Conservation (phyloP, 2,888 invertebrate species). For the Arctia plantaginis region DNA sequence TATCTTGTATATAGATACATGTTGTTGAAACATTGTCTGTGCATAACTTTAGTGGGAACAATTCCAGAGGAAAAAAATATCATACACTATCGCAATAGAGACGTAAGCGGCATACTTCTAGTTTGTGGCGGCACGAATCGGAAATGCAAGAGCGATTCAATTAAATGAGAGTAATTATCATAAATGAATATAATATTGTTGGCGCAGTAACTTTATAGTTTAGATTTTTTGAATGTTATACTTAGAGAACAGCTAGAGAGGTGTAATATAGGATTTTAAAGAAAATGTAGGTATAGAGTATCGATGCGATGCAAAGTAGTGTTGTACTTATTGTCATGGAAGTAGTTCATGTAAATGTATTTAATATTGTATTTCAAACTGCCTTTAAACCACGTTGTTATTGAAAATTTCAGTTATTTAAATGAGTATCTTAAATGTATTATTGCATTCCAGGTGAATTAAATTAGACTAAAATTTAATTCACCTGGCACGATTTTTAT, state of each 20-base stretch:
- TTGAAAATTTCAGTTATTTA: too few relatives aligned
- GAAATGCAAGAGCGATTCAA: constrained; percentile 1
- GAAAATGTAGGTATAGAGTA: not conserved
- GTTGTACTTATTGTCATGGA: not conserved
- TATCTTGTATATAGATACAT: not conserved
- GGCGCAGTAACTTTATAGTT: not conserved
- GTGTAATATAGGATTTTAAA: not conserved
- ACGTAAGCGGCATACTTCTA: not conserved
- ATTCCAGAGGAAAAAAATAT: not conserved
- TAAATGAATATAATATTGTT: constrained; percentile 3
- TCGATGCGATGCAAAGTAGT: not conserved
- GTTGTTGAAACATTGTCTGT: not conserved
- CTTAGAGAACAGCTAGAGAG: not conserved
- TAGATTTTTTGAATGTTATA: not conserved
- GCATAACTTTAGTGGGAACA: not conserved
- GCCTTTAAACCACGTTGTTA: too few relatives aligned
- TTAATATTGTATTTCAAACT: too few relatives aligned
- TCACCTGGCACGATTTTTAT: too few relatives aligned
- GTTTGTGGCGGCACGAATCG: not conserved
- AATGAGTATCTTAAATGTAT: too few relatives aligned
- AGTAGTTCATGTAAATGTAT: not conserved
- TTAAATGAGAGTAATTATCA: constrained; percentile 2
- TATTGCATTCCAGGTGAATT: too few relatives aligned
- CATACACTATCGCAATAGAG: not conserved
- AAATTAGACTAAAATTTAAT: too few relatives aligned